Evolutionary conservation across 2,888 invertebrate genomes (phyloP).

Genomic region (Dasypolia templi): DNA sequence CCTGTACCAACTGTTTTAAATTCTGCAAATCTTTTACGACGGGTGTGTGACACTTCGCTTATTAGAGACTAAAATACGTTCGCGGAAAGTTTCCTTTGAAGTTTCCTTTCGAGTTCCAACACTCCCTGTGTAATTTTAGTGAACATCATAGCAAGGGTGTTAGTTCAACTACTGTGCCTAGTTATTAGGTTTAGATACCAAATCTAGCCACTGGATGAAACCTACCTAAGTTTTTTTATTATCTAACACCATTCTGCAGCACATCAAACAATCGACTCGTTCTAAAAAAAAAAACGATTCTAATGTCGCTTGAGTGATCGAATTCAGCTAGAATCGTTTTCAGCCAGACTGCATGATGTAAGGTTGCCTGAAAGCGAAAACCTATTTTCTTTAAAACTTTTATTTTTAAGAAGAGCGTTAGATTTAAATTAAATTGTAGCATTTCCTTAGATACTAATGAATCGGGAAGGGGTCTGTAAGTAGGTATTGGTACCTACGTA

Average conservation of each 20-base stretch:
- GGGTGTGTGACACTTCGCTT: constrained; percentile 23
- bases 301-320: too few species aligned
- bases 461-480: neutral
- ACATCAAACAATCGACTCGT: neutral
- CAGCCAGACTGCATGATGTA: neutral
- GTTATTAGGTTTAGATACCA: neutral
- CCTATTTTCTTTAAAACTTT: neutral
- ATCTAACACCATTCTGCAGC: neutral
- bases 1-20: neutral
- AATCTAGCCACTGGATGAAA: neutral
- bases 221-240: neutral
- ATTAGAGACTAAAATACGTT: constrained; percentile 18
- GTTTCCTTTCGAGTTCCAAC: constrained; percentile 6
- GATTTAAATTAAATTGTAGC: neutral
- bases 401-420: too few species aligned
- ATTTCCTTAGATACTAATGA: neutral
- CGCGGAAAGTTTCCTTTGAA: constrained; percentile 7
- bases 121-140: neutral
- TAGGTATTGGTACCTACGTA: neutral
- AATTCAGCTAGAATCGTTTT: neutral
- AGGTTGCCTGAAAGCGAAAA: neutral
- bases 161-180: neutral
- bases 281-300: neutral
- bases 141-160: neutral
- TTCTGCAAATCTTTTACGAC: constrained; percentile 27